Conservation (phyloP, 92 coral and sea anemone genomes). For the Siderastrea radians region DNA sequence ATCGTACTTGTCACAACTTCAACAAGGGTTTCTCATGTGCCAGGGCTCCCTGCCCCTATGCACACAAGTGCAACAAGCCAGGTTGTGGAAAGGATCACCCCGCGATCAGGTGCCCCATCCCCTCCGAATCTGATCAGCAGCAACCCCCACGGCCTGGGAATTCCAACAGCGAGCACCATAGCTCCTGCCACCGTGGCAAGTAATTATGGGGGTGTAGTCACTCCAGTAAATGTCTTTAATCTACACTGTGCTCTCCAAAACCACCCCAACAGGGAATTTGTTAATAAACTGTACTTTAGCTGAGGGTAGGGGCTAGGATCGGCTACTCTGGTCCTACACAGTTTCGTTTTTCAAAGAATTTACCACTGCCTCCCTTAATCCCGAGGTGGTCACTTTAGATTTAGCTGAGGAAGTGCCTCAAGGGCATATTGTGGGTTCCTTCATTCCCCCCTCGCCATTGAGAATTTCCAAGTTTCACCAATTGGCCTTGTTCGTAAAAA, state of each 20-base stretch:
- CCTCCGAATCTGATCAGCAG: slow-evolving; percentile 6
- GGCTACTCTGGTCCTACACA: slow-evolving; percentile 52
- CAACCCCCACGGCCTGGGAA: slow-evolving; percentile 33
- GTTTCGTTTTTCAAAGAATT: slow-evolving; percentile 39
- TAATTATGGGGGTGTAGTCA: slow-evolving; percentile 29
- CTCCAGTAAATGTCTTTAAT: slow-evolving; percentile 41
- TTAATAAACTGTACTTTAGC: slow-evolving; percentile 42
- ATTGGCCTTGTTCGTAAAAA: slow-evolving; percentile 66
- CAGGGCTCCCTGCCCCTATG: slow-evolving; percentile 37
- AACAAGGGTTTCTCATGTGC: slow-evolving; percentile 46
- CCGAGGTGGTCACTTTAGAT: slow-evolving; percentile 50
- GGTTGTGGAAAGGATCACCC: slow-evolving; percentile 53
- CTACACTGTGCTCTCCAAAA: slow-evolving; percentile 28
- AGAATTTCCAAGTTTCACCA: slow-evolving; percentile 63
- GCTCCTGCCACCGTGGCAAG: slow-evolving; percentile 36
- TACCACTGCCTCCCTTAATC: slow-evolving; percentile 55
- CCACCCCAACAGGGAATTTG: slow-evolving; percentile 54
- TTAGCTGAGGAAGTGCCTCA: slow-evolving; percentile 50
- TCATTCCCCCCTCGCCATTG: slow-evolving; percentile 52
- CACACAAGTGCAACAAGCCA: slow-evolving; percentile 40
- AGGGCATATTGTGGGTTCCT: slow-evolving; percentile 64
- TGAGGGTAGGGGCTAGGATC: slow-evolving; percentile 51
- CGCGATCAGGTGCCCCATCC: slow-evolving; percentile 31
- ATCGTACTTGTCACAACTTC: slow-evolving; percentile 38
- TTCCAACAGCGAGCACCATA: slow-evolving; percentile 14